phyloP scores from a whole-genome alignment of 2,888 invertebrate species.

The Tenthredo notha region DNA sequence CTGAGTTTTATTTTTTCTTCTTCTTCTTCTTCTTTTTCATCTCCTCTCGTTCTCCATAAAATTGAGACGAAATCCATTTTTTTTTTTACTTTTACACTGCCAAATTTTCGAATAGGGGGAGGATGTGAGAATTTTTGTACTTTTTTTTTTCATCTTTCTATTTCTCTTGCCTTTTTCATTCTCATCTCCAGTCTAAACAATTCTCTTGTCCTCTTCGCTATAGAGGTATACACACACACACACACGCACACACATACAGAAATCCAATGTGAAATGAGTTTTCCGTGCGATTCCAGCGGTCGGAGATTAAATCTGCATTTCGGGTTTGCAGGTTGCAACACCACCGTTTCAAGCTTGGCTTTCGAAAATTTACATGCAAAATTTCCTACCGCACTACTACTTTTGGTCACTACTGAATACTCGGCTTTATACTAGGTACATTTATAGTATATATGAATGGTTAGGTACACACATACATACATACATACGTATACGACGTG shows the following conservation, averaged over 20 bases:
- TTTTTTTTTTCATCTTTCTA: too few species aligned
- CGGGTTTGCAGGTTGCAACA: constrained; percentile 1
- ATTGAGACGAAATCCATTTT: constrained; percentile 41
- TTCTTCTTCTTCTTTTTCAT: background rate
- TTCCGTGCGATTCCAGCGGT: background rate
- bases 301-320: constrained; percentile 30
- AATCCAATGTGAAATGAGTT: background rate
- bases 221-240: background rate
- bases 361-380: constrained; percentile 50
- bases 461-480: background rate
- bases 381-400: constrained; percentile 19
- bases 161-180: background rate
- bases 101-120: background rate
- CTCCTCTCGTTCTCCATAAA: background rate
- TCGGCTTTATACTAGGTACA: background rate
- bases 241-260: background rate
- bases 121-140: too few species aligned
- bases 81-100: background rate
- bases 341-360: constrained; percentile 31
- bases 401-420: constrained; percentile 41
- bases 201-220: background rate
- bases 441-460: background rate
- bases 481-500: too few species aligned
- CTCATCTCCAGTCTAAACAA: background rate
- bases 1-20: background rate